Conservation (phyloP, 2,797 vertebrate genomes). For the Tympanoctomys barrerae region DNA sequence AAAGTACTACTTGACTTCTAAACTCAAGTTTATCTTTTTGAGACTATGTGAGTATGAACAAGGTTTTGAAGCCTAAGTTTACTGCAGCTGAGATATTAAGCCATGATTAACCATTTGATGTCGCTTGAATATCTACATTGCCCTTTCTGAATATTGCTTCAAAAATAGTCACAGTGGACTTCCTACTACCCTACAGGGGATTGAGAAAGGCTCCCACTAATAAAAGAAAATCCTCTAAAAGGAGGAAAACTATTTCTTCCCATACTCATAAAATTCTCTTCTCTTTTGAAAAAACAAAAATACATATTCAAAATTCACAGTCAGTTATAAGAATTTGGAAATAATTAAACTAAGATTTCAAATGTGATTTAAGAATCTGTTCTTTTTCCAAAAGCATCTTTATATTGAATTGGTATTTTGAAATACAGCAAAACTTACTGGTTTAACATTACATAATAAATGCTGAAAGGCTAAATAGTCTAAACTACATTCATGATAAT, state of each 20-base stretch:
- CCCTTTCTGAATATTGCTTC: background rate
- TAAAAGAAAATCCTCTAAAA: background rate
- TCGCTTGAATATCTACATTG: background rate
- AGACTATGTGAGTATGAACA: background rate
- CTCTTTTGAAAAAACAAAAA: slow-evolving; percentile 12
- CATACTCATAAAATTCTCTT: background rate
- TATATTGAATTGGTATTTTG: slow-evolving; percentile 20
- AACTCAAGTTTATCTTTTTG: slow-evolving; percentile 38
- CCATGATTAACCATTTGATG: background rate
- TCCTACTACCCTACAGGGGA: background rate
- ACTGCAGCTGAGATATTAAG: background rate
- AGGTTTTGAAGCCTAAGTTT: background rate
- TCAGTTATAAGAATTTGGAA: background rate
- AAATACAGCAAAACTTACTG: slow-evolving; percentile 19
- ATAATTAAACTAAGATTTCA: slow-evolving; percentile 16
- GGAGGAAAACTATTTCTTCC: background rate
- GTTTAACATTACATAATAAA: slow-evolving; percentile 52
- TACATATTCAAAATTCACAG: background rate
- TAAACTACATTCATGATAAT: background rate
- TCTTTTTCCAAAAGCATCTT: background rate
- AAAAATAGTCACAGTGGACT: background rate
- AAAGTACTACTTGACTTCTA: background rate
- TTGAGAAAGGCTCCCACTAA: background rate
- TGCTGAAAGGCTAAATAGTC: slow-evolving; percentile 8
- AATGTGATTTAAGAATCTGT: slow-evolving; percentile 5